Conservation (phyloP, 1,140 invertebrate species). For the Ridgeia piscesae region DNA sequence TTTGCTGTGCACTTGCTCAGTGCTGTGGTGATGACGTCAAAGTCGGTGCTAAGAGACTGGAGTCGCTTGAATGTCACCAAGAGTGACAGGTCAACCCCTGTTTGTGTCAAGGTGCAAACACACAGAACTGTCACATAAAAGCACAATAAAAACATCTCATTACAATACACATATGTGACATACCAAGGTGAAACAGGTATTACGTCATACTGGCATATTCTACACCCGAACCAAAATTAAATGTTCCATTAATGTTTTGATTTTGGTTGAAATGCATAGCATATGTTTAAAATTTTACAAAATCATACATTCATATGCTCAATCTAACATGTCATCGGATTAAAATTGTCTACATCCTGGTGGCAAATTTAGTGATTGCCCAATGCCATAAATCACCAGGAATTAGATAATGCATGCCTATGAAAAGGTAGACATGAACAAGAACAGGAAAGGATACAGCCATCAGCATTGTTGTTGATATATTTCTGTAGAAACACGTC, state of each 20-base stretch:
- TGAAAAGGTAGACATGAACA: not conserved
- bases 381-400: not conserved
- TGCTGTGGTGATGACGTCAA: conserved; percentile 10
- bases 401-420: not conserved
- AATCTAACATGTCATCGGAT: not conserved
- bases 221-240: too few species aligned
- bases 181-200: too few species aligned
- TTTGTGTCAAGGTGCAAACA: not conserved
- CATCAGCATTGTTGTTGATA: conserved; percentile 12
- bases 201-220: too few species aligned
- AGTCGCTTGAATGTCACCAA: conserved; percentile 14
- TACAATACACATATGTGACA: not conserved
- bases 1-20: not conserved
- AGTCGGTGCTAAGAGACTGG: not conserved
- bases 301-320: conserved; percentile 10
- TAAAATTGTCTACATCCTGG: not conserved
- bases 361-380: not conserved
- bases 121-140: not conserved
- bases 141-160: not conserved
- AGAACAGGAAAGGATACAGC: conserved; percentile 15
- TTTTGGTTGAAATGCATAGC: too few species aligned
- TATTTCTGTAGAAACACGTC: conserved; percentile 20
- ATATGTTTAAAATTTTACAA: too few species aligned
- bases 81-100: conserved; percentile 19
- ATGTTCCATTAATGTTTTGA: too few species aligned